Conservation (phyloP, 2,113 vertebrate genomes). For the Ondatra zibethicus region DNA sequence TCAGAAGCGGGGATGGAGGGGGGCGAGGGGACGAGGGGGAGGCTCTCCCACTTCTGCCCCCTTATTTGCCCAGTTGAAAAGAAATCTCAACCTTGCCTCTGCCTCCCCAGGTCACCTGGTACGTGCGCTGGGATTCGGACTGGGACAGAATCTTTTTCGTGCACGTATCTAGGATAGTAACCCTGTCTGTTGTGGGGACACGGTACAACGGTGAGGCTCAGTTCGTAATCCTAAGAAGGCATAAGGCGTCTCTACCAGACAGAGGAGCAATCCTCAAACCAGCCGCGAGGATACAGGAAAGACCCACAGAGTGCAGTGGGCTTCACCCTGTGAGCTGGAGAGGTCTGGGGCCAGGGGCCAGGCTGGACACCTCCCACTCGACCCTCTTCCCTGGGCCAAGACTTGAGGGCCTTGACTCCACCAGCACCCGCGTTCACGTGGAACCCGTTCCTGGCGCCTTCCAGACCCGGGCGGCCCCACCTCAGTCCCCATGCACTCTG, state of each 20-base stretch:
- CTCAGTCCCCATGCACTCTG: too few species aligned
- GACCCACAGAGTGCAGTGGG: not conserved
- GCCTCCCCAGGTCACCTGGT: rapidly evolving
- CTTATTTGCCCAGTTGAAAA: not conserved
- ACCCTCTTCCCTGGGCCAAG: not conserved
- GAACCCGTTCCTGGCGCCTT: not conserved
- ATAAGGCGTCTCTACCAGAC: not conserved
- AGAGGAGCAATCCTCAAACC: not conserved
- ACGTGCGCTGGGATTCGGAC: too few species aligned
- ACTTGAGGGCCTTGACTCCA: not conserved
- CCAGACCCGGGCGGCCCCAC: rapidly evolving
- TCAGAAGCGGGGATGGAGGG: not conserved
- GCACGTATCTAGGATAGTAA: too few species aligned
- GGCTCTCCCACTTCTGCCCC: rapidly evolving
- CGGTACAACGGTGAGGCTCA: rapidly evolving
- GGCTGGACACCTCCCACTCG: not conserved
- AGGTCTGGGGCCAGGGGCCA: not conserved
- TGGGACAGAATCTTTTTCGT: not conserved
- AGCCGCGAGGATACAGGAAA: not conserved
- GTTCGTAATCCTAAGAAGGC: not conserved
- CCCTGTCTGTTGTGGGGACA: not conserved
- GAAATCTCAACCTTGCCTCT: not conserved
- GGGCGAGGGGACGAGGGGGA: too few species aligned
- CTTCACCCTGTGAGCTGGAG: not conserved
- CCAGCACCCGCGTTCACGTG: not conserved